Evolutionary conservation across 2,888 invertebrate species (phyloP).

Genomic region (Netelia virgata): DNA sequence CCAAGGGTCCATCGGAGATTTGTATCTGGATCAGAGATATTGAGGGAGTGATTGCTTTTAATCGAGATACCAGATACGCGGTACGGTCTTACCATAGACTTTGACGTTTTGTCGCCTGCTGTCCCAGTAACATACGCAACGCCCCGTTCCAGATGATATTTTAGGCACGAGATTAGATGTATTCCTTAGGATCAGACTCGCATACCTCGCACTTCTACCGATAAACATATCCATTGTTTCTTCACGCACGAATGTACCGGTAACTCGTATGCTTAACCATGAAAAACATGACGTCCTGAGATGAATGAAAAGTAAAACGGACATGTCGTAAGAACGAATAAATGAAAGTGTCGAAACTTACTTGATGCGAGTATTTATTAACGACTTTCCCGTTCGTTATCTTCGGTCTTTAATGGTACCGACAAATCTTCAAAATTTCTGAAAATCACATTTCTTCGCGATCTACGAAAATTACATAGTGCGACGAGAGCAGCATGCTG

Average conservation of each 20-base stretch:
- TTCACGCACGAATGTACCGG: slow-evolving; percentile 8
- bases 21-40: slow-evolving; percentile 53
- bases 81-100: slow-evolving; percentile 56
- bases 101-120: slow-evolving; percentile 64
- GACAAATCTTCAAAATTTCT: not conserved
- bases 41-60: not conserved
- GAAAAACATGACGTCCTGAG: slow-evolving; percentile 48
- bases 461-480: not conserved
- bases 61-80: not conserved
- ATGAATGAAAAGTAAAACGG: not conserved
- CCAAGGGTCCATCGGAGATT: slow-evolving; percentile 45
- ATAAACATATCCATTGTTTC: slow-evolving; percentile 75
- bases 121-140: slow-evolving; percentile 69
- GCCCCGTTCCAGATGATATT: slow-evolving; percentile 59
- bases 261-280: slow-evolving; percentile 58
- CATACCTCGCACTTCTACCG: slow-evolving; percentile 69
- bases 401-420: not conserved
- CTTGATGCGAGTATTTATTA: not conserved
- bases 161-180: slow-evolving; percentile 58
- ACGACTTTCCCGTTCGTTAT: not conserved
- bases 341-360: not conserved
- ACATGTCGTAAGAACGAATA: not conserved
- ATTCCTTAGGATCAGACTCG: slow-evolving; percentile 65
- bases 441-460: not conserved
- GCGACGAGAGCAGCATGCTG: not conserved